A percentile compares a stretch with the other conserved stretches of the same genome.
phyloP scores from a whole-genome alignment of 30 jellyfish, hydroid and myxozoan genomes.

The Cassiopea andromeda region DNA sequence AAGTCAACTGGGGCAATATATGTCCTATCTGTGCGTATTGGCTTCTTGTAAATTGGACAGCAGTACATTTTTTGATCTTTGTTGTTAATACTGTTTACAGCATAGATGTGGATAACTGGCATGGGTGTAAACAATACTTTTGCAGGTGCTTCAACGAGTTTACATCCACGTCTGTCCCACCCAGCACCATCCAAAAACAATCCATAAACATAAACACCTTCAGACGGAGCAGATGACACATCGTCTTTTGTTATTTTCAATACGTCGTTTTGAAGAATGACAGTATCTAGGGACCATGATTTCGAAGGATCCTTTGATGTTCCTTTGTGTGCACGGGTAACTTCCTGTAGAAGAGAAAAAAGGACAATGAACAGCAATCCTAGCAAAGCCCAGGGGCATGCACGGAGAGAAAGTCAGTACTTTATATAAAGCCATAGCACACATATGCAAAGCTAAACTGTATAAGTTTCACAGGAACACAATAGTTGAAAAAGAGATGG shows the following conservation, averaged over 20 bases:
- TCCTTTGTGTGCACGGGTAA: conserved; percentile 90
- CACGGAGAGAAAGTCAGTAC: not conserved
- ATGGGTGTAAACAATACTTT: conserved; percentile 86
- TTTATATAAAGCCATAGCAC: too few relatives aligned
- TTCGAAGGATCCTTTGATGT: conserved; percentile 56
- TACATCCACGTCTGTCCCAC: conserved; percentile 90
- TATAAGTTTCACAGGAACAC: too few relatives aligned
- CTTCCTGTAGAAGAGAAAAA: conserved; percentile 56
- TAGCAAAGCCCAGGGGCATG: not conserved
- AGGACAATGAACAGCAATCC: not conserved
- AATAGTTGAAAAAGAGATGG: too few relatives aligned
- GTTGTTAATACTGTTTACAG: conserved; percentile 46
- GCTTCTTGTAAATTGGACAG: conserved; percentile 86
- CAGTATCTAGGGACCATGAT: conserved; percentile 86
- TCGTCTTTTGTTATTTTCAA: conserved; percentile 75
- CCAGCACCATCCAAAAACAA: conserved; percentile 89
- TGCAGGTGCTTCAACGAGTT: conserved; percentile 79
- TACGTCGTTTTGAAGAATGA: conserved; percentile 79
- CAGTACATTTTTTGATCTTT: conserved; percentile 63
- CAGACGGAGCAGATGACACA: conserved; percentile 82
- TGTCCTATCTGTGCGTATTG: conserved; percentile 82
- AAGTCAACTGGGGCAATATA: conserved; percentile 82
- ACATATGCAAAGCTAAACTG: too few relatives aligned
- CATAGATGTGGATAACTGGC: conserved; percentile 87
- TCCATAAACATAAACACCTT: conserved; percentile 90